Conservation (phyloP, 1,140 invertebrate genomes). For the Lepidostoma basale region DNA sequence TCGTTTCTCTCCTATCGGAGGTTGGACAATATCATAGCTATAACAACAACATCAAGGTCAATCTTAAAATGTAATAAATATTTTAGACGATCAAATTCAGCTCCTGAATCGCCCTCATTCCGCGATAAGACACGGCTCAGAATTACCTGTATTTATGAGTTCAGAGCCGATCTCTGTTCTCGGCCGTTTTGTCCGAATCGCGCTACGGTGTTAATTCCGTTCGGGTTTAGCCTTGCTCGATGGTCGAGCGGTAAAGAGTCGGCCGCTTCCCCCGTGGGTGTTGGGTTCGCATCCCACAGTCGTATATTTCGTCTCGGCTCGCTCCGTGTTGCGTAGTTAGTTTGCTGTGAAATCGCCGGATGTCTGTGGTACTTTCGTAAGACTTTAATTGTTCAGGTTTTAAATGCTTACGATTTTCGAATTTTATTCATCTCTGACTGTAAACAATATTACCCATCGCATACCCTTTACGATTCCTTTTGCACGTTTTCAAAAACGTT, state of each 20-base stretch:
- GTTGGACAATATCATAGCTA: too few relatives aligned
- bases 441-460: too few relatives aligned
- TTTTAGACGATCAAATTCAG: background rate
- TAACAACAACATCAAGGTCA: too few relatives aligned
- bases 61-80: too few relatives aligned
- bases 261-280: constrained; percentile 28
- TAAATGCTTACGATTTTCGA: background rate
- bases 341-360: constrained; percentile 18
- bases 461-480: too few relatives aligned
- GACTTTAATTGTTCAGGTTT: background rate
- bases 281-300: constrained; percentile 35
- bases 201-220: background rate
- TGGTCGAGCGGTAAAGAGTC: background rate
- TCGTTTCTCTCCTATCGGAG: too few relatives aligned
- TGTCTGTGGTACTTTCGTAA: background rate
- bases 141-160: too few relatives aligned
- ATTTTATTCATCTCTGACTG: too few relatives aligned
- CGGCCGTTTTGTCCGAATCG: background rate
- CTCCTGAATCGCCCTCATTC: background rate
- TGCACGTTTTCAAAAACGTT: too few relatives aligned
- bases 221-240: background rate
- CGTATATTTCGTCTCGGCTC: constrained; percentile 11
- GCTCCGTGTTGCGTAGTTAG: constrained; percentile 2
- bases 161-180: background rate
- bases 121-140: background rate